These are phyloP conservation scores for Anguilla obscura DNA, from an alignment of 2,797 vertebrate genomes.

Conservation along the genomic window DNA sequence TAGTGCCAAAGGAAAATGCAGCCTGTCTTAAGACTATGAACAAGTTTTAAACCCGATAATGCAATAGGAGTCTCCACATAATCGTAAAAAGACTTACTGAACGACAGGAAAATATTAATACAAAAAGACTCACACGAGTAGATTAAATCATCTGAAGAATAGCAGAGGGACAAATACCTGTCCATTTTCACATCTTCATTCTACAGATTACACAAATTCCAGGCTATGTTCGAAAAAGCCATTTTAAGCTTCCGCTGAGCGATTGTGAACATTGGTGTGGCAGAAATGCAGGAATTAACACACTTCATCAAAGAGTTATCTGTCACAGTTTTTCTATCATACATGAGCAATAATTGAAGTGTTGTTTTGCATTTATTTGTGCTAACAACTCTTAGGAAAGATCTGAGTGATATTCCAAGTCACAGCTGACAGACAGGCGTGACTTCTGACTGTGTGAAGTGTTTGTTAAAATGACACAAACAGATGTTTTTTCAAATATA, in stretches of 20 bases:
- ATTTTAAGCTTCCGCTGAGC: neutral
- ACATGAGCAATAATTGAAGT: constrained; percentile 30
- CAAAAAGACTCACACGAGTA: neutral
- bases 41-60: neutral
- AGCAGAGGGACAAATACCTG: neutral
- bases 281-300: constrained; percentile 21
- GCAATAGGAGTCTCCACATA: neutral
- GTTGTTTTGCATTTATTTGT: neutral
- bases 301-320: constrained; percentile 27
- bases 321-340: constrained; percentile 17
- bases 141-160: constrained; percentile 12
- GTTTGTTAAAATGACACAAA: neutral
- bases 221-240: constrained; percentile 22
- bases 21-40: neutral
- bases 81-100: neutral
- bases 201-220: constrained; percentile 8
- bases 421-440: neutral
- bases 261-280: constrained; percentile 27
- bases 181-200: constrained; percentile 21
- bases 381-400: neutral
- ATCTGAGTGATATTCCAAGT: constrained; percentile 15
- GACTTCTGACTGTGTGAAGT: neutral
- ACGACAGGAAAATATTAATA: neutral
- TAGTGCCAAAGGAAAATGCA: neutral
- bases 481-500: neutral